These are phyloP conservation scores for Pygocentrus nattereri DNA, from an alignment of 2,797 vertebrate species.

Conservation along the genomic window DNA sequence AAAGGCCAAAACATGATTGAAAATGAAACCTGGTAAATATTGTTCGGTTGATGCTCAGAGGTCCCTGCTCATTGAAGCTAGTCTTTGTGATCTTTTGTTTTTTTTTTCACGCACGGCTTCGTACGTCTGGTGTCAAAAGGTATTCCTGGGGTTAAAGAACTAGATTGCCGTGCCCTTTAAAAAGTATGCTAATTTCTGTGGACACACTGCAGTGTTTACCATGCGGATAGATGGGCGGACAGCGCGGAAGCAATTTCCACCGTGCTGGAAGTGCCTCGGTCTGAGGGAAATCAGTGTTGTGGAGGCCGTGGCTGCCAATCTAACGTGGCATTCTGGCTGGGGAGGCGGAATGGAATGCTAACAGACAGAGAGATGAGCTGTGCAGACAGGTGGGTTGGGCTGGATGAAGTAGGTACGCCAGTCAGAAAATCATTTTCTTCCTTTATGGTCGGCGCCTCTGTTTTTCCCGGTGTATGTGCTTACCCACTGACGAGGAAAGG, in stretches of 20 bases:
- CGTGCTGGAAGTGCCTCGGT: constrained; percentile 31
- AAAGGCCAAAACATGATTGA: constrained; percentile 78
- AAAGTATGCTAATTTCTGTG: constrained; percentile 64
- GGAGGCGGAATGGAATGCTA: constrained; percentile 24
- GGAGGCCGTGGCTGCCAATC: constrained; percentile 27
- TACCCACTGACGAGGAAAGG: constrained; percentile 17
- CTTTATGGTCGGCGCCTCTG: constrained; percentile 30
- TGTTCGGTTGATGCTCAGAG: constrained; percentile 56
- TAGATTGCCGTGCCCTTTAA: constrained; percentile 73
- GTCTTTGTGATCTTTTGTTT: constrained; percentile 65
- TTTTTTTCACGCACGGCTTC: constrained; percentile 52
- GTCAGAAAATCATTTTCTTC: constrained; percentile 42
- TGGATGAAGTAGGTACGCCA: constrained; percentile 9
- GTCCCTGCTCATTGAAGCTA: constrained; percentile 52
- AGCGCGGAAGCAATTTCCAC: constrained; percentile 25
- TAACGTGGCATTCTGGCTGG: constrained; percentile 4
- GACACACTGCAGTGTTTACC: constrained; percentile 60
- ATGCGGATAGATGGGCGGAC: constrained; percentile 32
- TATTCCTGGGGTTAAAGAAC: constrained; percentile 65
- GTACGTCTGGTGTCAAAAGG: constrained; percentile 68
- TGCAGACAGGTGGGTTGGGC: constrained; percentile 12
- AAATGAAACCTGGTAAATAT: constrained; percentile 70
- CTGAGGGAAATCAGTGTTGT: constrained; percentile 25
- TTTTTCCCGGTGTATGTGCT: constrained; percentile 13
- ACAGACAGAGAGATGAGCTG: constrained; percentile 17